Conservation (phyloP, 2,113 vertebrate species). For the Lasiurus cinereus region DNA sequence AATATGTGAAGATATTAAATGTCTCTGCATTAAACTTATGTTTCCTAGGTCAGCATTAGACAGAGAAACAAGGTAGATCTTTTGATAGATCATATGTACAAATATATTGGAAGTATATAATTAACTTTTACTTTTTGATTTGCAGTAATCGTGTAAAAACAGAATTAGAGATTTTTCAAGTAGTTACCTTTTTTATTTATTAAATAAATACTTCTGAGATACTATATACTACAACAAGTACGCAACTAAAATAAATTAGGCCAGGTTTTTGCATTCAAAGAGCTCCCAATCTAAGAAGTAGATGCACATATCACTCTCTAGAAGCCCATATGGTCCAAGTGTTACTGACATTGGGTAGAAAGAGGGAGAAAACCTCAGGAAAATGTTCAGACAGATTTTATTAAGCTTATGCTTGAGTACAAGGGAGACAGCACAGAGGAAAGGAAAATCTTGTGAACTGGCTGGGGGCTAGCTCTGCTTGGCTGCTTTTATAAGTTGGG, state of each 20-base stretch:
- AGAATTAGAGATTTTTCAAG: background rate
- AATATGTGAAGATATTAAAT: conserved; percentile 16
- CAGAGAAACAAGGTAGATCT: background rate
- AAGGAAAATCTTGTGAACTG: background rate
- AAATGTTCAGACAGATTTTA: background rate
- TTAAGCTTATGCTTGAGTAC: background rate
- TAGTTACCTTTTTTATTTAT: background rate
- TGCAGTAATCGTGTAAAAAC: conserved; percentile 12
- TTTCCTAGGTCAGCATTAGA: background rate
- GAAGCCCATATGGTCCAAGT: background rate
- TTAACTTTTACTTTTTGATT: conserved; percentile 19
- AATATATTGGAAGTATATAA: background rate
- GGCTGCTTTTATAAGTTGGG: background rate
- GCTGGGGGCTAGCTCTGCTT: background rate
- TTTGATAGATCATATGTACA: background rate
- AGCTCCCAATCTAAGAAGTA: background rate
- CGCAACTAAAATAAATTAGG: conserved; percentile 19
- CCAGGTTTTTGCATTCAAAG: background rate
- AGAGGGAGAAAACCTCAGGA: background rate
- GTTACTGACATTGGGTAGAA: background rate
- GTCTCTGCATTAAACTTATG: background rate
- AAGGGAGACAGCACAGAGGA: background rate
- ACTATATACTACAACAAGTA: background rate
- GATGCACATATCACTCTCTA: background rate
- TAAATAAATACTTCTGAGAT: conserved; percentile 27